Evolutionary conservation across 2,113 vertebrate species (phyloP), one percentile per base, ranked within the genome.

Genomic region (Megaceryle torquata): DNA sequence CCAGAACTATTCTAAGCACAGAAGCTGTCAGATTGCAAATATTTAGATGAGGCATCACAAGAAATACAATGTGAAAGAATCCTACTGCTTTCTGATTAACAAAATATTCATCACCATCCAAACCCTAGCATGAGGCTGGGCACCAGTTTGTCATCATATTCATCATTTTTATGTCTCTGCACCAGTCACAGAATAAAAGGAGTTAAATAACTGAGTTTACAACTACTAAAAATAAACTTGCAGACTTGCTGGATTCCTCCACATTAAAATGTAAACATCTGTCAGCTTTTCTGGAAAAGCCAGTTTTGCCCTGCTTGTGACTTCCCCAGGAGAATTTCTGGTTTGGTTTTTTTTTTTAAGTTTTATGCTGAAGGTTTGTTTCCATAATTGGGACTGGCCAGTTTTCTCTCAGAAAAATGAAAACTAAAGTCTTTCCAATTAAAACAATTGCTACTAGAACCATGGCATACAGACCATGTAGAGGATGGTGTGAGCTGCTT

Each of bases 151-250:
- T 83, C 80, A 65, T 51, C 64, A 44, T 63, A 37, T 97, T 96
- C 92, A 97, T 98, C 71, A 96, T 93, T 94, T 93, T 96, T 97
- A 91, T 93, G 89, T 94, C 82, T 93, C 33, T 61, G 67, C 37
- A 72, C 82, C 72, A 92, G 69, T 86, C 71, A 69, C 44, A 96
- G 93, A 51, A 22, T 37, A 79, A 94, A 93, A 97, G 94, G 96
- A 96, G 94, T 97, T 95, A 97, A 98, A 97, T 95, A 94, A 95
- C 92, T 94, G 64, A 76, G 87, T 97, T 97, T 98, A 94, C 91
- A 94, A 53, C 61, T 90, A 46, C 97, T 98, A 98, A 98, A 98
- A 98, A 98, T 98, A 98, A 96, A 96, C 94, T 89, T 89, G 91
- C 91, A 97, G 96, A 95, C 96, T 97, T 97, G 89, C 93, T 96